phyloP scores from a whole-genome alignment of 2,888 invertebrate genomes.

The Eristalis tenax region DNA sequence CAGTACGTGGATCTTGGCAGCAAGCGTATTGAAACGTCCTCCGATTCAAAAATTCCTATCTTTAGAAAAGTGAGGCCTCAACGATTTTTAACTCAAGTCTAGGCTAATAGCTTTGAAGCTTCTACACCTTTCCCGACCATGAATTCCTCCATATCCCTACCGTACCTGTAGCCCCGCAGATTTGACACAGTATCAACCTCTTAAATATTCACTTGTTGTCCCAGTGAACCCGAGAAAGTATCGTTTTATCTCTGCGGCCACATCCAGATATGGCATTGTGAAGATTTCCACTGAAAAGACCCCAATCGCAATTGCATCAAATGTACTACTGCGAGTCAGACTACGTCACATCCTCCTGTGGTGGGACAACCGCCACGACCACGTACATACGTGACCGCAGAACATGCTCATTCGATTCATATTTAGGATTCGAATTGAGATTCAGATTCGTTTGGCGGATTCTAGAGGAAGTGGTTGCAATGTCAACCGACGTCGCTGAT shows the following conservation, averaged over 20 bases:
- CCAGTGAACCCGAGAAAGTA: neutral
- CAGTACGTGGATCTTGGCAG: no score
- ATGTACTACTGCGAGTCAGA: neutral
- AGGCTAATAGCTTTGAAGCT: no score
- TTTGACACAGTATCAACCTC: neutral
- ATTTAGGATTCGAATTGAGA: slow-evolving; percentile 21
- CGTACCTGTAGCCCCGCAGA: neutral
- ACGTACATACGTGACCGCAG: slow-evolving; percentile 11
- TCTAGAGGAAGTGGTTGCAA: slow-evolving; percentile 16
- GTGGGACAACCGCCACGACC: neutral
- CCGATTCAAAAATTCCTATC: no score
- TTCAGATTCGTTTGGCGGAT: slow-evolving; percentile 4
- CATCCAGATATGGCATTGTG: neutral
- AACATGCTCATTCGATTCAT: neutral
- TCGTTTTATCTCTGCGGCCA: neutral
- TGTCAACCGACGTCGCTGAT: neutral
- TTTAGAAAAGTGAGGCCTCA: no score
- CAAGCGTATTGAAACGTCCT: no score
- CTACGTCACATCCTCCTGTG: neutral
- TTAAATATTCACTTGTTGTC: slow-evolving; percentile 1
- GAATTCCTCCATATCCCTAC: no score
- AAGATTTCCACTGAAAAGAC: neutral
- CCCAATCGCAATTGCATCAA: slow-evolving; percentile 6
- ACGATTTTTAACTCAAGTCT: no score
- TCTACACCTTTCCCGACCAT: no score